Base-by-base conservation (phyloP, 2,113 vertebrate genomes). In the Siniperca chuatsi region DNA sequence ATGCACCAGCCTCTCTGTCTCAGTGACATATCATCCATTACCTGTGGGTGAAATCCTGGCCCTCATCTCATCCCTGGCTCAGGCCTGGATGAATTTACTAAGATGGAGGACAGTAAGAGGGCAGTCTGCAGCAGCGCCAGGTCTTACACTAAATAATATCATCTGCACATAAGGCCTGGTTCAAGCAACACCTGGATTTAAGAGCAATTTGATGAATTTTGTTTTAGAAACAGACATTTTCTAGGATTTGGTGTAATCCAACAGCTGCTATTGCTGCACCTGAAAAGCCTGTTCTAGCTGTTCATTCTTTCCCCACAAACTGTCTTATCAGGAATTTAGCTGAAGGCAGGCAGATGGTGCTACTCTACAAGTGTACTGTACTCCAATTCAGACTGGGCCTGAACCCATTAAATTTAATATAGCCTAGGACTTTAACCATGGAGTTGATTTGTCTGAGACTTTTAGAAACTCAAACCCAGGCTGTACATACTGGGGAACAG, bases 11-110 rank as follows among this genome's bases (percentile, higher is more conserved):
- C 70, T 58, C 79, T 78, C 62, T 8, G 48, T 64, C 85, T 85
- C 79, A 2, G 20, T 62, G 78, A 89, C 88, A 85, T 20, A 42
- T 78, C 78, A 79, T 90, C 81, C 46, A 44, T 89, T 80, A 90
- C 60, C 74, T 33, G 50, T 44, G 69, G 84, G 81, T 64, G 54
- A 89, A 90, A 88, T 42, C 70, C 44, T 55, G 25, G 42, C 73
- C 33, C 29, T 69, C 72, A 76, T 86, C 81, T 72, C 74, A 37
- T 84, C 69, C 68, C 58, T 13, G 70, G 61, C 77, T 81, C 70
- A 18, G 60, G 80, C 79, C 50, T 9, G 68, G 54, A 74, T 48
- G 23, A 46, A 83, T 87, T 86, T 60, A 80, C 29, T 55, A 29
- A 54, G 65, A 75, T 33, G 65, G 75, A 81, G 61, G 66, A 77